Base-by-base conservation (phyloP, 2,113 vertebrate species). In the Anser brachyrhynchus region DNA sequence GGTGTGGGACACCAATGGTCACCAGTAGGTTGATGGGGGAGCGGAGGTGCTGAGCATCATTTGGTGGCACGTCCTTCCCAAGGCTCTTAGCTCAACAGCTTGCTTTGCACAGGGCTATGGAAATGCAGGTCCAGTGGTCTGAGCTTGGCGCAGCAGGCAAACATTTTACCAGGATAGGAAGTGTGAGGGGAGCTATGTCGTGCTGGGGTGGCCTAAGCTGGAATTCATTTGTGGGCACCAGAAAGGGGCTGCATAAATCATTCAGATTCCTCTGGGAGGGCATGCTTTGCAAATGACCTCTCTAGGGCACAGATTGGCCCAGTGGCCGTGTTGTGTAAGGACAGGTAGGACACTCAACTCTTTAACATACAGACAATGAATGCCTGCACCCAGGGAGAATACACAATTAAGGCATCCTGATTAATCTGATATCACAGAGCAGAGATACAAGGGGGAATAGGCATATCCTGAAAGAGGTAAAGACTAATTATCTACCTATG, bases 341-440 rank as follows among this genome's bases (percentile, higher is more conserved):
- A 87, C 87, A 94, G 91, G 95, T 95, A 96, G 95, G 95, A 97
- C 91, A 81, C 73, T 90, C 90, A 89, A 59, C 92, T 96, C 93
- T 95, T 97, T 96, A 97, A 87, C 78, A 93, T 78, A 96, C 71
- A 90, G 93, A 83, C 88, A 90, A 25, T 81, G 96, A 92, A 86
- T 37, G 74, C 76, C 64, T 0, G 61, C 86, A 97, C 74, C 71
- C 77, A 86, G 37, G 70, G 66, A 89, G 91, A 96, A 97, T 96
- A 88, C 90, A 88, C 88, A 97, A 87, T 95, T 97, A 97, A 95
- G 96, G 90, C 71, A 89, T 88, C 83, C 80, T 85, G 80, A 95
- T 96, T 94, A 95, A 93, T 76, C 84, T 92, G 83, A 8, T 84
- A 67, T 73, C 89, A 57, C 28, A 62, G 65, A 74, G 65, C 70